Evolutionary conservation across 2,113 vertebrate species (phyloP).

Genomic region (Sinocyclocheilus maitianheensis): DNA sequence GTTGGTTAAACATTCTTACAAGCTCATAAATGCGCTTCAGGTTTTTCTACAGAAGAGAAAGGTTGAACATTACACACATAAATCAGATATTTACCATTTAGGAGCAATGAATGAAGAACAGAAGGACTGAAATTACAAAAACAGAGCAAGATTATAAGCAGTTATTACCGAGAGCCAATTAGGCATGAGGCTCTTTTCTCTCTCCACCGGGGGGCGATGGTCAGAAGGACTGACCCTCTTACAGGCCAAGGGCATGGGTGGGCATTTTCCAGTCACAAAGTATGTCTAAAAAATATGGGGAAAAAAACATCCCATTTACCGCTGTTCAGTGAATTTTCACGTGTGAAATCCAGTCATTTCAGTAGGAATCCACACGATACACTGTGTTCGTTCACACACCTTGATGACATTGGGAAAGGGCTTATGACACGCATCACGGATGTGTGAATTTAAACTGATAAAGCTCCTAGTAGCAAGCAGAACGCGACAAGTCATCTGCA

Average conservation of each 20-base stretch:
- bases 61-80: neutral
- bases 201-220: conserved; percentile 80
- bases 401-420: conserved; percentile 80
- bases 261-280: conserved; percentile 78
- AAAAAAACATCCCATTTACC: neutral
- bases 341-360: neutral
- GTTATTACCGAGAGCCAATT: conserved; percentile 84
- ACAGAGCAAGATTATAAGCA: neutral
- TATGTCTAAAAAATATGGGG: conserved; percentile 52
- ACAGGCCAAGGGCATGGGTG: conserved; percentile 78
- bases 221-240: conserved; percentile 73
- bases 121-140: neutral
- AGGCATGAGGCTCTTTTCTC: conserved; percentile 81
- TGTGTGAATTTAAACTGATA: conserved; percentile 78
- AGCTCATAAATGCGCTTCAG: conserved; percentile 77
- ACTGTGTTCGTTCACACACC: conserved; percentile 60
- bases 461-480: conserved; percentile 84
- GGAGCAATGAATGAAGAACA: neutral
- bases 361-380: neutral
- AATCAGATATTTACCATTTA: neutral
- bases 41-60: conserved; percentile 77
- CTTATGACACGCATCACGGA: conserved; percentile 82
- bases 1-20: conserved; percentile 61
- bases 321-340: no score
- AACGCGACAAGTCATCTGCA: conserved; percentile 87